phyloP scores from a whole-genome alignment of 2,888 invertebrate genomes.

The Lomographa bimaculata region DNA sequence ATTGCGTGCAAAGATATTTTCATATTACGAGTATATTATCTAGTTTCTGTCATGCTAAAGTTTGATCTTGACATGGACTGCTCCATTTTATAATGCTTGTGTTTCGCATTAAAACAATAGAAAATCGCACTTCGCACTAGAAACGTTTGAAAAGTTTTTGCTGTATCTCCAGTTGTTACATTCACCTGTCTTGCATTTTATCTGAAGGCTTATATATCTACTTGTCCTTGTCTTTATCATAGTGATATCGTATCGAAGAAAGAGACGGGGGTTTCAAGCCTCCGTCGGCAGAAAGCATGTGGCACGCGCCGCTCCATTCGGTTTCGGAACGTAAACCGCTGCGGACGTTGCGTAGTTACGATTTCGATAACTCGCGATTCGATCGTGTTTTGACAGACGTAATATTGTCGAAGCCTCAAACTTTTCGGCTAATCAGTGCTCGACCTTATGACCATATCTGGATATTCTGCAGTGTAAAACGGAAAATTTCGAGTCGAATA shows the following conservation, averaged over 20 bases:
- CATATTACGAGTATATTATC: too few species aligned
- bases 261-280: constrained; percentile 62
- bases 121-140: constrained; percentile 65
- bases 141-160: constrained; percentile 71
- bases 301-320: constrained; percentile 81
- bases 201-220: constrained; percentile 45
- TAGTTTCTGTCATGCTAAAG: too few species aligned
- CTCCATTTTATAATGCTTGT: constrained; percentile 44
- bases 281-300: constrained; percentile 59
- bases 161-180: constrained; percentile 66
- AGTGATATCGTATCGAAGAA: constrained; percentile 51
- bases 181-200: constrained; percentile 73
- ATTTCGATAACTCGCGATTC: constrained; percentile 52
- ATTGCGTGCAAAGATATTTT: too few species aligned
- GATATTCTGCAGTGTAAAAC: constrained; percentile 37
- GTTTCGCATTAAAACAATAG: constrained; percentile 51
- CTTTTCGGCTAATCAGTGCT: constrained; percentile 24
- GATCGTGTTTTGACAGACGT: constrained; percentile 70
- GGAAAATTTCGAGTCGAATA: constrained; percentile 40
- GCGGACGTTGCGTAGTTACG: constrained; percentile 54
- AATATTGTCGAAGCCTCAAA: constrained; percentile 31
- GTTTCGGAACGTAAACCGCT: constrained; percentile 63
- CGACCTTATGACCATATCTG: constrained; percentile 25
- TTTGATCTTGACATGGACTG: constrained; percentile 36
- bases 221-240: constrained; percentile 64